A percentile compares a stretch with the other conserved stretches of the same genome.
phyloP scores from a whole-genome alignment of 1,140 invertebrate genomes.

The Drosophila subpulchrella region DNA sequence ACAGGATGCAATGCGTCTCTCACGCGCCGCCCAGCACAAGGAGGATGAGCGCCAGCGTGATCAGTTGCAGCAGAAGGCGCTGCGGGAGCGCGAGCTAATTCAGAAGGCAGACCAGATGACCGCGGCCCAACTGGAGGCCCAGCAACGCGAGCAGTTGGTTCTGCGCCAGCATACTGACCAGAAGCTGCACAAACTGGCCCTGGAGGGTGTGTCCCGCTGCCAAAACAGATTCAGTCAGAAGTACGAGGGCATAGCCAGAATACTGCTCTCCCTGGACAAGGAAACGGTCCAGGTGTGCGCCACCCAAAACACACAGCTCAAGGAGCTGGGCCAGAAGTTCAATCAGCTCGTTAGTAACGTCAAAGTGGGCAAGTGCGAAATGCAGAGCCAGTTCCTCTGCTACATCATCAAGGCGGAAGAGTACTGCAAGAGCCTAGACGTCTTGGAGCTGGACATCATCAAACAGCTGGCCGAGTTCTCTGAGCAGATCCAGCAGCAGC shows the following conservation, averaged over 20 bases:
- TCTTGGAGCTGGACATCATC: slow-evolving; percentile 44
- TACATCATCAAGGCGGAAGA: slow-evolving; percentile 66
- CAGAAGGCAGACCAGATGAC: slow-evolving; percentile 61
- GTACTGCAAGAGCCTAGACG: slow-evolving; percentile 43
- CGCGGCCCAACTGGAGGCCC: slow-evolving; percentile 46
- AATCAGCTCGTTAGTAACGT: slow-evolving; percentile 63
- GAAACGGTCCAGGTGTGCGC: slow-evolving; percentile 59
- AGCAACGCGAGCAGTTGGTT: slow-evolving; percentile 45
- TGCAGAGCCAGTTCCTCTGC: slow-evolving; percentile 40
- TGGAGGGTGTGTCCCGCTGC: slow-evolving; percentile 68
- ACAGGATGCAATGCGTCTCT: slow-evolving; percentile 21
- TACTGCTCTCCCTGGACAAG: slow-evolving; percentile 65
- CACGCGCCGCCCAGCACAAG: slow-evolving; percentile 1
- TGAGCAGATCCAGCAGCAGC: slow-evolving; percentile 42
- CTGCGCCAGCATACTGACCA: slow-evolving; percentile 50
- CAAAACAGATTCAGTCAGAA: slow-evolving; percentile 60
- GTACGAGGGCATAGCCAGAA: slow-evolving; percentile 61
- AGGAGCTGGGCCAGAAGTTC: slow-evolving; percentile 62
- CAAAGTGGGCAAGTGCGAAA: slow-evolving; percentile 42
- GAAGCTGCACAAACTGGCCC: slow-evolving; percentile 59
- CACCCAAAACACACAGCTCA: slow-evolving; percentile 62
- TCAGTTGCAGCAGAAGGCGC: not conserved
- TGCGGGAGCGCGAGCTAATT: slow-evolving; percentile 36
- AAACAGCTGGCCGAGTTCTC: slow-evolving; percentile 54
- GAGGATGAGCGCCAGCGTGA: slow-evolving; percentile 1